These are phyloP conservation scores for Parasteatoda lunata DNA, from an alignment of 2,888 invertebrate species.

Conservation along the genomic window DNA sequence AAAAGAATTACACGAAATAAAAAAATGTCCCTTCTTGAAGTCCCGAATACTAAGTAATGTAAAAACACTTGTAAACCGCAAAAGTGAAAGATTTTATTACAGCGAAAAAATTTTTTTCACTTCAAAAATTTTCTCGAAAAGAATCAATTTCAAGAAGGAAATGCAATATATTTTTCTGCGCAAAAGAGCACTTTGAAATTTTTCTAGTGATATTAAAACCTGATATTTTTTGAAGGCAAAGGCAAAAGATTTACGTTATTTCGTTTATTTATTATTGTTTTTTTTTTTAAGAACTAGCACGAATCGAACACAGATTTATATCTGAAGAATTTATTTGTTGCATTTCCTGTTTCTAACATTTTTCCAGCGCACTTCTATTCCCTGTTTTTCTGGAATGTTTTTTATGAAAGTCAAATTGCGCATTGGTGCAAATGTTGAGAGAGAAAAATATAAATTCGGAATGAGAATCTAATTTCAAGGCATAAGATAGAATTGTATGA, in stretches of 20 bases:
- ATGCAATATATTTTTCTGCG: constrained; percentile 42
- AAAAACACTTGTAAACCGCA: constrained; percentile 26
- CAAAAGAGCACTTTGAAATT: constrained; percentile 37
- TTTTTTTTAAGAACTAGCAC: constrained; percentile 5
- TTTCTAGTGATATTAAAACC: constrained; percentile 49
- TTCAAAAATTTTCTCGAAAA: neutral
- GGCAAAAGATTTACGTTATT: neutral
- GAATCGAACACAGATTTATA: constrained; percentile 42
- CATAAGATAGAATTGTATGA: constrained; percentile 16
- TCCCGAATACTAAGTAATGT: constrained; percentile 9
- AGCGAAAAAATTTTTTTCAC: constrained; percentile 35
- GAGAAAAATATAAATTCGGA: constrained; percentile 52
- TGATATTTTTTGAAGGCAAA: neutral
- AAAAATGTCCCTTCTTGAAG: constrained; percentile 10
- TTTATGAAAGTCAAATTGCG: constrained; percentile 60
- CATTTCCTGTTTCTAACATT: neutral
- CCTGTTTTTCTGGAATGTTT: constrained; percentile 24
- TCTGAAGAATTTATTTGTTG: constrained; percentile 43
- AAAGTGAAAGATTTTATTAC: constrained; percentile 44
- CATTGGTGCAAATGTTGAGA: constrained; percentile 45
- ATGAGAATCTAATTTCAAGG: constrained; percentile 36
- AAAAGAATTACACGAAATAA: constrained; percentile 34
- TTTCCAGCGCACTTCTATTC: neutral
- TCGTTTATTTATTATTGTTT: neutral
- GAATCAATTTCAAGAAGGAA: constrained; percentile 52